Conservation (phyloP, 2,797 vertebrate genomes). For the Allenopithecus nigroviridis region DNA sequence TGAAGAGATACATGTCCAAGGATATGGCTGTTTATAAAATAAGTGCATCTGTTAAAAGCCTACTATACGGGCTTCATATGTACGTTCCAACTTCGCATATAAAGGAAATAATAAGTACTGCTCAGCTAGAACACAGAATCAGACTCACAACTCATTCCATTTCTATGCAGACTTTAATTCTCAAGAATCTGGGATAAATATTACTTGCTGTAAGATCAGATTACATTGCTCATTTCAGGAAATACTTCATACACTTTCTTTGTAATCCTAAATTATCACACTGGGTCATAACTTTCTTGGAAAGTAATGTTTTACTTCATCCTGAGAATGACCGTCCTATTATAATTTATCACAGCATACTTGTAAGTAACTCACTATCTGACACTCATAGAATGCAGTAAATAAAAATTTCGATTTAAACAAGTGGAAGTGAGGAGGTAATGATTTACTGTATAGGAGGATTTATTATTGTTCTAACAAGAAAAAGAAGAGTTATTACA, state of each 20-base stretch:
- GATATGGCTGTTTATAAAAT: not conserved
- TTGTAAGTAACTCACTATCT: not conserved
- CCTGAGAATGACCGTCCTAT: not conserved
- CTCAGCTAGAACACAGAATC: not conserved
- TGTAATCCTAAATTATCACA: not conserved
- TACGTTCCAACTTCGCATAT: not conserved
- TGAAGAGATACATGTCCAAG: not conserved
- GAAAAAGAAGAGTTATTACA: not conserved
- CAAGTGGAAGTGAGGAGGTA: not conserved
- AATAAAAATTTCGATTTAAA: not conserved
- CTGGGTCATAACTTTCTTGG: not conserved
- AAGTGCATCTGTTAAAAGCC: not conserved
- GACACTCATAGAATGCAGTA: not conserved
- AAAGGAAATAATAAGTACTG: not conserved
- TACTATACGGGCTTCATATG: not conserved
- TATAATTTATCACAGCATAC: not conserved
- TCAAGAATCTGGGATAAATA: not conserved
- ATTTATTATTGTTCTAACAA: not conserved
- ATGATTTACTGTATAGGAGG: not conserved
- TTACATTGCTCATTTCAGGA: not conserved
- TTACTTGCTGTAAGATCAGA: not conserved
- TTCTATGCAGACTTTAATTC: not conserved
- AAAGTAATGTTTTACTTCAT: slow-evolving; percentile 10
- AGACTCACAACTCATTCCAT: not conserved
- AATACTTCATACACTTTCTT: not conserved